Evolutionary conservation across 2,888 invertebrate species (phyloP).

Genomic region (Rapana venosa): DNA sequence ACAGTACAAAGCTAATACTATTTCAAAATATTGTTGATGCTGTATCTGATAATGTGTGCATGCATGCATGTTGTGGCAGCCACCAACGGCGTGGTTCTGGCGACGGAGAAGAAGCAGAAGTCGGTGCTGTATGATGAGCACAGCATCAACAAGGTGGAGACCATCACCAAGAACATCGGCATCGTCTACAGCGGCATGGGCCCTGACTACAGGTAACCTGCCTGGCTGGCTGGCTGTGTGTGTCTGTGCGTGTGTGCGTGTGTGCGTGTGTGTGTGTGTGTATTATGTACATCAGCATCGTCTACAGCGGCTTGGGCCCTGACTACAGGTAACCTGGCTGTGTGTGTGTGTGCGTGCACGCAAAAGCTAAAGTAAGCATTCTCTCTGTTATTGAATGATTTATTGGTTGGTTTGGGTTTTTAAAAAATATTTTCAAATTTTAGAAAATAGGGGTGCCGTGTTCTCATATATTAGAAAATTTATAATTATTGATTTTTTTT

Average conservation of each 20-base stretch:
- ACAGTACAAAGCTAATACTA: too few relatives aligned
- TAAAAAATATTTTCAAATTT: too few relatives aligned
- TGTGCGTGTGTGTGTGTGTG: neutral
- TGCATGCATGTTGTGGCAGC: conserved; percentile 81
- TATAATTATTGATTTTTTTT: too few relatives aligned
- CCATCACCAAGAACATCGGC: conserved; percentile 95
- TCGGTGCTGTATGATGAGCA: conserved; percentile 97
- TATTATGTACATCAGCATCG: conserved; percentile 91
- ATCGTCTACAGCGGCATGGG: conserved; percentile 95
- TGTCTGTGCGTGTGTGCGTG: neutral
- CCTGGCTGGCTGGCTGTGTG: neutral
- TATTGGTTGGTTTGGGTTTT: too few relatives aligned
- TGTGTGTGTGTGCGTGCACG: neutral
- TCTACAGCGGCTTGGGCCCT: conserved; percentile 89
- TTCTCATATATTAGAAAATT: too few relatives aligned
- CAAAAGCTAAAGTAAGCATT: too few relatives aligned
- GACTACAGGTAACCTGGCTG: conserved; percentile 79
- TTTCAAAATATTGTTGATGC: too few relatives aligned
- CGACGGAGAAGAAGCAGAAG: conserved; percentile 99
- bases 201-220: conserved; percentile 80
- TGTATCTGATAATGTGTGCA: too few relatives aligned
- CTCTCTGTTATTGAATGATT: too few relatives aligned
- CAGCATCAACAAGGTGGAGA: conserved; percentile 96
- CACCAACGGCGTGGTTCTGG: conserved; percentile 97
- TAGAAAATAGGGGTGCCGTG: too few relatives aligned